phyloP scores from a whole-genome alignment of 2,888 invertebrate genomes.

The Himalopsyche japonica region DNA sequence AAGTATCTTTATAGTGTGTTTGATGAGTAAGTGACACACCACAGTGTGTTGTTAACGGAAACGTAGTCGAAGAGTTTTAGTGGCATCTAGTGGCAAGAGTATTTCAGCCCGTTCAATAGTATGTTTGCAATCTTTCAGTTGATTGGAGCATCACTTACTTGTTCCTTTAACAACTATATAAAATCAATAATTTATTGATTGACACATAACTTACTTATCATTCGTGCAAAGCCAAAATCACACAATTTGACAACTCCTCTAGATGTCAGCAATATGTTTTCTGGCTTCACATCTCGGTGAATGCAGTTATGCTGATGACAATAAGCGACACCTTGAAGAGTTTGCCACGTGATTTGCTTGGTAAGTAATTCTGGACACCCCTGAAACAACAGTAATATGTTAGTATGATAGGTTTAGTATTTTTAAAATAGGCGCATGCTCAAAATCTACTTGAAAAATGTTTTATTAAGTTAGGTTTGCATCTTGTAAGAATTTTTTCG shows the following conservation, averaged over 20 bases:
- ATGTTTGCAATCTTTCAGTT: no score
- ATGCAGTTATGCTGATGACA: conserved; percentile 97
- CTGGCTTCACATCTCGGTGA: conserved; percentile 97
- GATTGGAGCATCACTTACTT: no score
- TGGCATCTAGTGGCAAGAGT: no score
- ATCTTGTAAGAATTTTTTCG: no score
- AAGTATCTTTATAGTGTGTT: no score
- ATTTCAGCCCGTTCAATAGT: no score
- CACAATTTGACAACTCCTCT: conserved; percentile 95
- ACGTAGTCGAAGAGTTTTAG: no score
- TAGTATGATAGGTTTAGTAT: not conserved
- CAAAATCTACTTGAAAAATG: not conserved
- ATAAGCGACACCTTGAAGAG: conserved; percentile 92
- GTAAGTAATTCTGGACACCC: conserved; percentile 91
- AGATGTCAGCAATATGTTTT: conserved; percentile 93
- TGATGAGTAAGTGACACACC: no score
- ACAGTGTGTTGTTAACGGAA: no score
- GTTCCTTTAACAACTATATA: no score
- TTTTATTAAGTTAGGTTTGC: not conserved
- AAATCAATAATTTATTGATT: no score
- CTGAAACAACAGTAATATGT: conserved; percentile 43
- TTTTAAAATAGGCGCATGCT: no score
- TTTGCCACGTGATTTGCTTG: conserved; percentile 94
- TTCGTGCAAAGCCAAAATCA: conserved; percentile 98
- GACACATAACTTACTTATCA: conserved; percentile 70